These are phyloP conservation scores for Neomonachus schauinslandi DNA, from an alignment of 2,113 vertebrate genomes.

Conservation along the genomic window DNA sequence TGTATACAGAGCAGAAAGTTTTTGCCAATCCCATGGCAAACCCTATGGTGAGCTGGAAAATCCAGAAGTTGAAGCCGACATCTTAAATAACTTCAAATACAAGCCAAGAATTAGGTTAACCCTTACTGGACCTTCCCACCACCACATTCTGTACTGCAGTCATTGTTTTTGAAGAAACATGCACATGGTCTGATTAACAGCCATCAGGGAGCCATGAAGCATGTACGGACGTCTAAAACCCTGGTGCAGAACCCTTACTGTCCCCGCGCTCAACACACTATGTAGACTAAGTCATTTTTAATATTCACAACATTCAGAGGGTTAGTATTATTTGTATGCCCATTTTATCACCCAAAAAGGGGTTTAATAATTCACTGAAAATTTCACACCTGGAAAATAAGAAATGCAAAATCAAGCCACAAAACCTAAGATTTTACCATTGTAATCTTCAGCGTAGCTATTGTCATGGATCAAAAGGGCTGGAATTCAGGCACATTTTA, in stretches of 20 bases:
- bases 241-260: no score
- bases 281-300: rapidly evolving
- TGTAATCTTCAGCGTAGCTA: background rate
- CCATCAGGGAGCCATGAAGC: rapidly evolving
- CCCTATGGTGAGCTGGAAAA: background rate
- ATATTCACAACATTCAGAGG: background rate
- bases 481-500: background rate
- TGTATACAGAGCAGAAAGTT: rapidly evolving
- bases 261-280: rapidly evolving
- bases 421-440: background rate
- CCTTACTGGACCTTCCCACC: background rate
- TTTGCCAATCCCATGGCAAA: no score
- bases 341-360: background rate
- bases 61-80: background rate
- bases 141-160: background rate
- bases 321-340: background rate
- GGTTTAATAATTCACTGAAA: background rate
- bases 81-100: background rate
- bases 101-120: background rate
- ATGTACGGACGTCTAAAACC: rapidly evolving
- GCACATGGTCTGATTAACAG: background rate
- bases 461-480: background rate
- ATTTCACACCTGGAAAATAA: background rate
- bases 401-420: background rate
- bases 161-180: background rate